phyloP scores from a whole-genome alignment of 2,113 vertebrate genomes.

The Atrichornis clamosus region DNA sequence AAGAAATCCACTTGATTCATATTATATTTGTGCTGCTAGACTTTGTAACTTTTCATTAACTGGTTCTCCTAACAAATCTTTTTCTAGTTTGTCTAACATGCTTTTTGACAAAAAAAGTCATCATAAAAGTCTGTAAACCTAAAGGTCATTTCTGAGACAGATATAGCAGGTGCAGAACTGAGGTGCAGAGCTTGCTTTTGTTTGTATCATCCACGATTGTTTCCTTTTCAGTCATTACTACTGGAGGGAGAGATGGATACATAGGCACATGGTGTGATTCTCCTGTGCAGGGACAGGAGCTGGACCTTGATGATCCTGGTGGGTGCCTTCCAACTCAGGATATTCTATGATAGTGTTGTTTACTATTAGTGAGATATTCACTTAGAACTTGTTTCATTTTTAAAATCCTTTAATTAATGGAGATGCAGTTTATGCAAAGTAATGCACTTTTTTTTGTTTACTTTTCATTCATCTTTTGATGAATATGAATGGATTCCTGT shows the following conservation, averaged over 20 bases:
- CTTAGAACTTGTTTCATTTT: neutral
- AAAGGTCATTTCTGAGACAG: neutral
- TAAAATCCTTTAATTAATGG: neutral
- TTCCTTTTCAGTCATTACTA: neutral
- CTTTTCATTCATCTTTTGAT: neutral
- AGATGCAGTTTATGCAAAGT: neutral
- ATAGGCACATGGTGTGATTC: neutral
- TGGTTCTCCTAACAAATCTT: neutral
- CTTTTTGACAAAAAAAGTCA: neutral
- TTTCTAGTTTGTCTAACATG: neutral
- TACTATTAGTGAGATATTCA: neutral
- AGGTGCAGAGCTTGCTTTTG: neutral
- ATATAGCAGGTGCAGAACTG: neutral
- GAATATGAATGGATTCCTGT: neutral
- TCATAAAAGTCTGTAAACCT: neutral
- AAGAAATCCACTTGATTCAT: neutral
- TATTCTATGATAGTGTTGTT: neutral
- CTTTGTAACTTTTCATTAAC: neutral
- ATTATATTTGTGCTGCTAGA: neutral
- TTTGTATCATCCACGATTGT: neutral
- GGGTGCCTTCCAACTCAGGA: neutral
- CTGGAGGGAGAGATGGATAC: neutral
- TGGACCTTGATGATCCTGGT: neutral
- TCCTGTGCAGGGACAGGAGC: neutral
- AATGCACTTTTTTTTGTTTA: neutral